A percentile compares a stretch with the other conserved stretches of the same genome.
Evolutionary conservation across 2,113 vertebrate species (phyloP).

Genomic region (Cynopterus brachyotis): DNA sequence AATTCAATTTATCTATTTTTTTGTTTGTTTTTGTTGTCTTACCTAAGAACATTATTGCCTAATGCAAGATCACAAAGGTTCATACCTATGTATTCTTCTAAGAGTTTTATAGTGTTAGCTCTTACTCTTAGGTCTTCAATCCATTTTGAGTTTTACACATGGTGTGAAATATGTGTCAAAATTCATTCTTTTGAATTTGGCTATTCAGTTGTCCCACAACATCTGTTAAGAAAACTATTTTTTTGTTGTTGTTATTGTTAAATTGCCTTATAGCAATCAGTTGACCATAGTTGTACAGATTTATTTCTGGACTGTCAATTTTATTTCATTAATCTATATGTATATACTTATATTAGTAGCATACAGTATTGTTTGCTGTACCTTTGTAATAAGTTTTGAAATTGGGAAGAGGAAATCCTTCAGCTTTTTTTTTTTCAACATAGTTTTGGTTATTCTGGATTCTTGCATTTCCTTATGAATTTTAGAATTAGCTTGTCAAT

Average conservation of each 20-base stretch:
- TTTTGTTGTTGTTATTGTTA: background rate
- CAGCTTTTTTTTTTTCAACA: background rate
- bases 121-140: background rate
- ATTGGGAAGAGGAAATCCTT: background rate
- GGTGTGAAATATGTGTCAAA: background rate
- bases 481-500: background rate
- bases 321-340: background rate
- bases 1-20: background rate
- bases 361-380: background rate
- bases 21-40: background rate
- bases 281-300: background rate
- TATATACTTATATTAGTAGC: background rate
- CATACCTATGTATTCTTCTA: background rate
- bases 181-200: background rate
- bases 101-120: background rate
- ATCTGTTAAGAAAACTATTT: background rate
- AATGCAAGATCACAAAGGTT: background rate
- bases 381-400: slow-evolving; percentile 22
- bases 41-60: background rate
- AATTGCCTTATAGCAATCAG: background rate
- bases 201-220: background rate
- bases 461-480: background rate
- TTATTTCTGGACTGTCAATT: background rate
- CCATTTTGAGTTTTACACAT: background rate
- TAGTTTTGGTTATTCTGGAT: background rate